Conservation (phyloP, 2,797 vertebrate species). For the Dermochelys coriacea region DNA sequence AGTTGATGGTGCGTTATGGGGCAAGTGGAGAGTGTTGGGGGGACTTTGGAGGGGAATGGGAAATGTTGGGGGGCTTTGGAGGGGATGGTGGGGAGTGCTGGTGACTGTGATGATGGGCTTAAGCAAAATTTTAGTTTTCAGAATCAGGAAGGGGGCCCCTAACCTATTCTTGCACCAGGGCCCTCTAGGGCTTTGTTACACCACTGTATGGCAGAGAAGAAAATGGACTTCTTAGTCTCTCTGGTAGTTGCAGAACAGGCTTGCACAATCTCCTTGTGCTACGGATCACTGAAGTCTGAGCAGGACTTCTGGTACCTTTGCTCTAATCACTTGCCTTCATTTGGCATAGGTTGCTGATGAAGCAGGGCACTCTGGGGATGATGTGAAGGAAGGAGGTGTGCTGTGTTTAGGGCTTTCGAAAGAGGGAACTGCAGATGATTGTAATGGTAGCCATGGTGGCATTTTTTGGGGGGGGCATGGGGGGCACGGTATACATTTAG, state of each 20-base stretch:
- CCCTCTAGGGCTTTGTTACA: background rate
- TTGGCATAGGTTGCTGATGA: background rate
- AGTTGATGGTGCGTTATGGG: background rate
- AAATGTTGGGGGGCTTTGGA: too few relatives aligned
- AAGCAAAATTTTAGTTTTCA: background rate
- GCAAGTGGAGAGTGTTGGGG: too few relatives aligned
- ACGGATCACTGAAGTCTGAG: background rate
- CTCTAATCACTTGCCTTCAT: background rate
- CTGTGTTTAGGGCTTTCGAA: background rate
- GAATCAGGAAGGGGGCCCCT: background rate
- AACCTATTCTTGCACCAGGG: background rate
- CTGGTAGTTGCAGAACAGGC: rapidly evolving
- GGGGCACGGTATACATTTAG: background rate
- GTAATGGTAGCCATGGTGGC: background rate
- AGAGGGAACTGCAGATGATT: background rate
- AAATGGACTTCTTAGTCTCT: background rate
- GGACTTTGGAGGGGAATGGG: background rate
- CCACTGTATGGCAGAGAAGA: background rate
- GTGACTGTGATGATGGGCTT: background rate
- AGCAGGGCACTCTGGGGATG: background rate
- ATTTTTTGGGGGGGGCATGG: background rate
- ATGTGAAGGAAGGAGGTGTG: background rate
- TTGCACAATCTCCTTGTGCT: background rate
- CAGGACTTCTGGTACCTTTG: background rate
- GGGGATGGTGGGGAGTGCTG: background rate